Evolutionary conservation across 2,797 vertebrate species (phyloP).

Genomic region (Paedocypris micromegethes): DNA sequence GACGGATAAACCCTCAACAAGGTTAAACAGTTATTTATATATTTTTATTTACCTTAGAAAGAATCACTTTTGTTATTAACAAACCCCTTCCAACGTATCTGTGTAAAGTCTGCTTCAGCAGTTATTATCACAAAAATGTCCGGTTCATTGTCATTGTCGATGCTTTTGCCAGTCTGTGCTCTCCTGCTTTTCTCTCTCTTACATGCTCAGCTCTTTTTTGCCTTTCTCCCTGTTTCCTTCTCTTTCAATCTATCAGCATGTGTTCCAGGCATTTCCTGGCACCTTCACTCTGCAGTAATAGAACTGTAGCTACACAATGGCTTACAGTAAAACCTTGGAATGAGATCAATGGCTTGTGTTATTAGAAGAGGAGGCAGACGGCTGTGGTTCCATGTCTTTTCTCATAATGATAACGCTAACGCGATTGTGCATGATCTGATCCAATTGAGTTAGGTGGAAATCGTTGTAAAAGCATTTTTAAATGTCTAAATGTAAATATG

Average conservation of each 20-base stretch:
- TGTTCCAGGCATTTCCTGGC: conserved; percentile 27
- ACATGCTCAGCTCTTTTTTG: conserved; percentile 1
- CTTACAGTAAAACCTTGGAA: conserved; percentile 45
- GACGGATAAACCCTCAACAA: too few relatives aligned
- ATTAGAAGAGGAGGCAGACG: conserved; percentile 35
- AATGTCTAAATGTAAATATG: conserved; percentile 22
- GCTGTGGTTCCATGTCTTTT: conserved; percentile 38
- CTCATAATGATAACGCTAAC: conserved; percentile 37
- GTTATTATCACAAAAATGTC: conserved; percentile 26
- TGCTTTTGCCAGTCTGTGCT: conserved; percentile 12
- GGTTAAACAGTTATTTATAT: too few relatives aligned
- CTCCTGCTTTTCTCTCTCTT: conserved; percentile 8
- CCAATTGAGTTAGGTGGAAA: conserved; percentile 33
- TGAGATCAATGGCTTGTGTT: conserved; percentile 42
- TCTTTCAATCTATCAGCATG: conserved; percentile 25
- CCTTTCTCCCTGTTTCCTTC: background rate
- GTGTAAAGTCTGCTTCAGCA: background rate
- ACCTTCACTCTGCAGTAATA: conserved; percentile 27
- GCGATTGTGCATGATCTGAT: conserved; percentile 30
- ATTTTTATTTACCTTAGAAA: too few relatives aligned
- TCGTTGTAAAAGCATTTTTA: conserved; percentile 29
- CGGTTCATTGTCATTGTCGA: conserved; percentile 21
- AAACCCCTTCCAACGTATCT: too few relatives aligned
- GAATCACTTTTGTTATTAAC: too few relatives aligned
- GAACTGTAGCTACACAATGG: conserved; percentile 33